Percentiles rank a stretch among this genome's conserved stretches.
These are phyloP conservation scores for Drosophila athabasca DNA, from an alignment of 1,140 invertebrate species.

Conservation along the genomic window DNA sequence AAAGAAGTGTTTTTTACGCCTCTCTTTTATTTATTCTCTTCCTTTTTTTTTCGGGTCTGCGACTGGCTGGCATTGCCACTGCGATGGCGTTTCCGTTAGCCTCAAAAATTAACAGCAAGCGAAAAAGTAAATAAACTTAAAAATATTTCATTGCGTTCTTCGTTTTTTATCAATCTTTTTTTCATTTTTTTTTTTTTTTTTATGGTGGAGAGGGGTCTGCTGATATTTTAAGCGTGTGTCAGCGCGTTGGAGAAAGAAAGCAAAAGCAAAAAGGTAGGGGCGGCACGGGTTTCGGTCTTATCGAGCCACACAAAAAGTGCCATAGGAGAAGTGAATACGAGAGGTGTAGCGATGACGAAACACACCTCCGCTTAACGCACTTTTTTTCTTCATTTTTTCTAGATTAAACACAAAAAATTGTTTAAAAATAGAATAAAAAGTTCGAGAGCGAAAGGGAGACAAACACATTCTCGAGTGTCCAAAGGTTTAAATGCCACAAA, in stretches of 20 bases:
- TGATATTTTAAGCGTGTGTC: constrained; percentile 64
- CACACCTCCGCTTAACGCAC: constrained; percentile 3
- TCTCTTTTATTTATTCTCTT: constrained; percentile 54
- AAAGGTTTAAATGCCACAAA: constrained; percentile 36
- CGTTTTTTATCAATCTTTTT: constrained; percentile 48
- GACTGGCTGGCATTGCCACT: constrained; percentile 14
- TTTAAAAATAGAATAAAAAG: constrained; percentile 38
- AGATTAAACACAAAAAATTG: constrained; percentile 39
- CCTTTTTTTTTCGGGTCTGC: constrained; percentile 54
- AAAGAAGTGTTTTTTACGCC: constrained; percentile 40
- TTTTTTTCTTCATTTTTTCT: constrained; percentile 3
- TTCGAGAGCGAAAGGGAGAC: not conserved
- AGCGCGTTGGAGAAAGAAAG: constrained; percentile 58
- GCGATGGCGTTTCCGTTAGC: constrained; percentile 52
- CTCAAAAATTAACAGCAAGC: constrained; percentile 58
- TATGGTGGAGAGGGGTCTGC: not conserved
- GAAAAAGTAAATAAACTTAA: constrained; percentile 66
- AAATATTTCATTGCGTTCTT: constrained; percentile 35
- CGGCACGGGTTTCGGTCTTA: constrained; percentile 44
- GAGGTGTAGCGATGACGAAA: constrained; percentile 66
- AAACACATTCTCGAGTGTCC: constrained; percentile 43
- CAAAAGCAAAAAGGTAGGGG: constrained; percentile 49
- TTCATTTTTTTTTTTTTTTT: not conserved
- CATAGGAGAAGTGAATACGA: constrained; percentile 3
- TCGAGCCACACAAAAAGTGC: constrained; percentile 32